Percentiles rank a stretch among this genome's conserved stretches.
These are phyloP conservation scores for Loripinus fragilis DNA, from an alignment of 2,888 invertebrate species.

Conservation along the genomic window DNA sequence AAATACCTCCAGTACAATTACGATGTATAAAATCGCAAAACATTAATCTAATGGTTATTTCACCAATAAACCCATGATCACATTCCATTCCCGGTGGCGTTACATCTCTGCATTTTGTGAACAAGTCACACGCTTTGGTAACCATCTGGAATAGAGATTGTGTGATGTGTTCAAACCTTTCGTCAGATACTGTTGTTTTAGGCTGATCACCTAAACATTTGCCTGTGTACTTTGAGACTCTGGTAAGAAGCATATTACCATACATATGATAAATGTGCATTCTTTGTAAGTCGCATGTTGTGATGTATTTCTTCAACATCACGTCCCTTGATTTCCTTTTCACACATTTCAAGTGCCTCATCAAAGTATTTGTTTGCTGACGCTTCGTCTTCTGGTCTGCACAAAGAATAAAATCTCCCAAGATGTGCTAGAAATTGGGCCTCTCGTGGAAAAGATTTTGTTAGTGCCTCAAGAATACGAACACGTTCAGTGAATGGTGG, in stretches of 20 bases:
- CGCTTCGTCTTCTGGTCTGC: slow-evolving; percentile 48
- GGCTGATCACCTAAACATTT: slow-evolving; percentile 41
- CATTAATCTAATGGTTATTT: slow-evolving; percentile 49
- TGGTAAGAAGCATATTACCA: slow-evolving; percentile 46
- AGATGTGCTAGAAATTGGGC: slow-evolving; percentile 58
- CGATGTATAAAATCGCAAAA: slow-evolving; percentile 47
- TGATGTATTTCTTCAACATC: slow-evolving; percentile 42
- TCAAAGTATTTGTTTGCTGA: slow-evolving; percentile 48
- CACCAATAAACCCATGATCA: slow-evolving; percentile 46
- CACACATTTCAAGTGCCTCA: slow-evolving; percentile 51
- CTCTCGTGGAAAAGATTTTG: slow-evolving; percentile 49
- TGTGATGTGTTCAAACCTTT: slow-evolving; percentile 24
- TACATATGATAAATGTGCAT: slow-evolving; percentile 68
- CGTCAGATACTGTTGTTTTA: background rate
- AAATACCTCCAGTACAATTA: slow-evolving; percentile 25
- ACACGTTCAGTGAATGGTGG: slow-evolving; percentile 61
- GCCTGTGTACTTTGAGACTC: slow-evolving; percentile 48
- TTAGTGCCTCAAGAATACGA: slow-evolving; percentile 47
- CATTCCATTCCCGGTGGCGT: slow-evolving; percentile 51
- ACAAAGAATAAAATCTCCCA: slow-evolving; percentile 54
- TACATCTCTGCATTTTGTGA: slow-evolving; percentile 56
- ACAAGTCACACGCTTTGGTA: slow-evolving; percentile 55
- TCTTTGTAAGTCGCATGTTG: slow-evolving; percentile 42
- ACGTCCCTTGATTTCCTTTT: slow-evolving; percentile 13
- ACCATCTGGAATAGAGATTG: slow-evolving; percentile 39